A percentile compares a stretch with the other conserved stretches of the same genome.
Evolutionary conservation across 2,797 vertebrate genomes (phyloP).

Genomic region (Pyrocephalus nanus): DNA sequence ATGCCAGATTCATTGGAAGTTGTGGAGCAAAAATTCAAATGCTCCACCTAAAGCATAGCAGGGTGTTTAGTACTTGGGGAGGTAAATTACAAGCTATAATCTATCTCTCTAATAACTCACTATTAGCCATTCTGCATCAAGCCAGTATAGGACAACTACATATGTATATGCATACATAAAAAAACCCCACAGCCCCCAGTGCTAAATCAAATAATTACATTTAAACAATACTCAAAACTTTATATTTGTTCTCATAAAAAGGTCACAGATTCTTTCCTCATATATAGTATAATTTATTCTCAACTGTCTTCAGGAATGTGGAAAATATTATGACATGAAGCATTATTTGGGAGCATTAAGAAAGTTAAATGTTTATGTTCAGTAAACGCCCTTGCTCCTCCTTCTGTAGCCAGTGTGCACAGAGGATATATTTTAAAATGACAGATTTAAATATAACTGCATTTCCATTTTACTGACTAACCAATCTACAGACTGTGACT

Average conservation of each 20-base stretch:
- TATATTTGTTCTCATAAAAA: neutral
- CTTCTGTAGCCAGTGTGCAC: neutral
- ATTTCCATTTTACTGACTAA: constrained; percentile 11
- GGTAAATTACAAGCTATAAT: neutral
- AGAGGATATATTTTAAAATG: neutral
- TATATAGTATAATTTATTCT: neutral
- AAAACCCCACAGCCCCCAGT: fast-evolving
- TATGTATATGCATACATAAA: neutral
- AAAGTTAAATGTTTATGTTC: neutral
- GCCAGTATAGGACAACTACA: neutral
- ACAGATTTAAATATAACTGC: neutral
- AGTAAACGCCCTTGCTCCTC: neutral
- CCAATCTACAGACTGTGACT: neutral
- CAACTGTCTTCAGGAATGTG: constrained; percentile 23
- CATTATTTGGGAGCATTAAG: neutral
- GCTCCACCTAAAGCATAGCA: neutral
- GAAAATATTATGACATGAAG: constrained; percentile 24
- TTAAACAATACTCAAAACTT: neutral
- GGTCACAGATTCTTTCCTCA: neutral
- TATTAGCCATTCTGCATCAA: neutral
- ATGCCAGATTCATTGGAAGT: neutral
- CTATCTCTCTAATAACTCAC: neutral
- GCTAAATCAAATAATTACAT: neutral
- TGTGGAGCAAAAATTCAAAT: neutral
- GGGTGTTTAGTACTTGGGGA: neutral